A percentile compares a stretch with the other conserved stretches of the same genome.
phyloP scores from a whole-genome alignment of 2,113 vertebrate genomes.

The Rattus norvegicus region GRCr8 NC_086020.1:132173001-132173500 shows the following conservation, averaged over 20 bases:
- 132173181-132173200: neutral
- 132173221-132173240: conserved; percentile 36
- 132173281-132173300: conserved; percentile 8
- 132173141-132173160: neutral
- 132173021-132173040: neutral
- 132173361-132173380: neutral
- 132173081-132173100: neutral
- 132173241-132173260: conserved; percentile 1
- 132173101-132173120: neutral
- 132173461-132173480: neutral
- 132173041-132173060: neutral
- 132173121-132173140: neutral
- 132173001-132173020: neutral
- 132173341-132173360: neutral
- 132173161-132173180: conserved; percentile 21
- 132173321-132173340: conserved; percentile 3
- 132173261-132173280: conserved; percentile 33
- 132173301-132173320: conserved; percentile 21
- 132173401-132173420: neutral
- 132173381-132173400: neutral
- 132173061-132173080: neutral
- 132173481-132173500: neutral
- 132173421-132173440: neutral
- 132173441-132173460: neutral
- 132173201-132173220: neutral